These are phyloP conservation scores for Ooceraea biroi DNA, from an alignment of 1,140 invertebrate genomes.

Conservation along the genomic window DNA sequence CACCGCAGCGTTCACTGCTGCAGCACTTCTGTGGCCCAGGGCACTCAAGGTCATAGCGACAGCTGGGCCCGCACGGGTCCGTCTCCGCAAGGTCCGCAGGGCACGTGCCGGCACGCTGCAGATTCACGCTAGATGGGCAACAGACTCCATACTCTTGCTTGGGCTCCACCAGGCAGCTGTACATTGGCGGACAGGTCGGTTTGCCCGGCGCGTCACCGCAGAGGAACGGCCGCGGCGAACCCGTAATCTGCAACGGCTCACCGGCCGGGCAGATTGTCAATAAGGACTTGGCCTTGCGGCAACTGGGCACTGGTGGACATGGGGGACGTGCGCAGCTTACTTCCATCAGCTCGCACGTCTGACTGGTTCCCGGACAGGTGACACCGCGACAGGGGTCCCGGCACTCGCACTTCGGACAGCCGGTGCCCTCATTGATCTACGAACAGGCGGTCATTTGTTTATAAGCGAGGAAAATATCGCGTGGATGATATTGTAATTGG, in stretches of 20 bases:
- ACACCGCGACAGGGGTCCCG: slow-evolving; percentile 92
- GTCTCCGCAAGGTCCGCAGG: slow-evolving; percentile 84
- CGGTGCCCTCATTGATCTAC: slow-evolving; percentile 86
- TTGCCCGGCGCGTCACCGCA: slow-evolving; percentile 93
- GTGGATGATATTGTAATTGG: background rate
- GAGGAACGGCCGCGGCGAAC: slow-evolving; percentile 91
- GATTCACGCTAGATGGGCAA: slow-evolving; percentile 91
- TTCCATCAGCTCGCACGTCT: slow-evolving; percentile 92
- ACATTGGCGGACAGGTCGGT: slow-evolving; percentile 93
- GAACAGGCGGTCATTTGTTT: background rate
- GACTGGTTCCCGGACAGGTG: slow-evolving; percentile 90
- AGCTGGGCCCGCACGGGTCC: slow-evolving; percentile 88
- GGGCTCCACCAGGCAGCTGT: slow-evolving; percentile 91
- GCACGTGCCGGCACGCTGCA: slow-evolving; percentile 92
- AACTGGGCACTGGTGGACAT: slow-evolving; percentile 93
- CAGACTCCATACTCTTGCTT: slow-evolving; percentile 95
- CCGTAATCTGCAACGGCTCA: slow-evolving; percentile 92
- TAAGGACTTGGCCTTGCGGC: slow-evolving; percentile 88
- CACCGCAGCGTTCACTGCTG: slow-evolving; percentile 89
- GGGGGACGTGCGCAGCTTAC: slow-evolving; percentile 91
- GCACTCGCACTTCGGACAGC: slow-evolving; percentile 93
- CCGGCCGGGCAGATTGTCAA: slow-evolving; percentile 93
- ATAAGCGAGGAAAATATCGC: too few relatives aligned
- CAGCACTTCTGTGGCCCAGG: slow-evolving; percentile 93
- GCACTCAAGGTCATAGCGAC: slow-evolving; percentile 93